Evolutionary conservation across 2,797 vertebrate species (phyloP).

Genomic region (Tragopan temminckii): DNA sequence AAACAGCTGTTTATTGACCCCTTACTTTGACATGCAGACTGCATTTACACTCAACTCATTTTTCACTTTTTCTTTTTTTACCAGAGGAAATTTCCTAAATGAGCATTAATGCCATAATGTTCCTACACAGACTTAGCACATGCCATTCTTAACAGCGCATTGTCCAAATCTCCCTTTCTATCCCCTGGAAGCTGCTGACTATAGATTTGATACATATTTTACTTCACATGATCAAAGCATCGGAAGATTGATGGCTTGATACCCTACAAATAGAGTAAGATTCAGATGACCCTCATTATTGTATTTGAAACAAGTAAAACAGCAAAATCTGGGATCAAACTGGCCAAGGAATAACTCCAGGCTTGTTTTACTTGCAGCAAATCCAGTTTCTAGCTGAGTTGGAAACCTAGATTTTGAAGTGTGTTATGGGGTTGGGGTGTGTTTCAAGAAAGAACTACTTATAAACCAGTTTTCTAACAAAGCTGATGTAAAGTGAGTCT

Average conservation of each 20-base stretch:
- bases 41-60: background rate
- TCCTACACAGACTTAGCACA: background rate
- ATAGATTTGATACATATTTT: background rate
- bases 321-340: background rate
- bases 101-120: rapidly evolving
- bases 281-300: background rate
- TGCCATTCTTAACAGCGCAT: background rate
- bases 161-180: background rate
- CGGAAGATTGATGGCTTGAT: background rate
- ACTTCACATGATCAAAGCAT: background rate
- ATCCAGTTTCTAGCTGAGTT: background rate
- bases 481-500: background rate
- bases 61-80: background rate
- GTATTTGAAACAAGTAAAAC: background rate
- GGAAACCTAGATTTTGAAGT: background rate
- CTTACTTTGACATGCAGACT: background rate
- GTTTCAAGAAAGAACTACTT: background rate
- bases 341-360: background rate
- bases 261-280: background rate
- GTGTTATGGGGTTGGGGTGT: background rate
- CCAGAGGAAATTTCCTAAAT: background rate
- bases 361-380: background rate
- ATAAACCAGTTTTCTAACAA: background rate
- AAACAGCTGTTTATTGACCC: background rate
- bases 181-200: background rate